Evolutionary conservation across 1,140 invertebrate species (phyloP).

Genomic region (Pteromalus puparum): DNA sequence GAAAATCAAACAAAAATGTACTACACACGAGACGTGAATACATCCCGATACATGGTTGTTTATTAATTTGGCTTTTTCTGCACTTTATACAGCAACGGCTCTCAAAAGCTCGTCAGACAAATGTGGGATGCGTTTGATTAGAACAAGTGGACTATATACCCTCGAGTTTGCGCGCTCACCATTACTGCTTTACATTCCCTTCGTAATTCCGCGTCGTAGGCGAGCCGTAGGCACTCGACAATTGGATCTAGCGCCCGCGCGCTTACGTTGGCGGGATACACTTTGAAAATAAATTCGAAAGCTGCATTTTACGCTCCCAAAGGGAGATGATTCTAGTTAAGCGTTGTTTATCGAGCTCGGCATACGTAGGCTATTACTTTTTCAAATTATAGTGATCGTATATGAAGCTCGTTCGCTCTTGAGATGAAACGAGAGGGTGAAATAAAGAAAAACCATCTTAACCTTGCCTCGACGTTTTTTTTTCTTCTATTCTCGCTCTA

Average conservation of each 20-base stretch:
- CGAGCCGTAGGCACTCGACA: background rate
- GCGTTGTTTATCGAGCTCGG: background rate
- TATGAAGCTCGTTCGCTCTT: no score
- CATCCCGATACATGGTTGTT: background rate
- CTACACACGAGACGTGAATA: background rate
- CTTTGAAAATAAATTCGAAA: background rate
- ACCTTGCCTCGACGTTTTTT: background rate
- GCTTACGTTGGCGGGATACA: background rate
- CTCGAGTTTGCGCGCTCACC: background rate
- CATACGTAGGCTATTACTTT: background rate
- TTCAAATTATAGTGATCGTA: no score
- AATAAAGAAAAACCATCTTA: background rate
- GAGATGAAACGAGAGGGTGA: no score
- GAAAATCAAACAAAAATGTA: no score
- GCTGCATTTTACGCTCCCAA: background rate
- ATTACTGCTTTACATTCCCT: constrained; percentile 8
- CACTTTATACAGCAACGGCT: background rate
- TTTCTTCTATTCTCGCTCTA: background rate
- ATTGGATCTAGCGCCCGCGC: background rate
- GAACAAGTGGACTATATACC: constrained; percentile 6
- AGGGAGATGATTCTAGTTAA: background rate
- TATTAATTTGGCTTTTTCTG: background rate
- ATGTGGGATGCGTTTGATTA: constrained; percentile 1
- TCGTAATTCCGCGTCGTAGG: background rate
- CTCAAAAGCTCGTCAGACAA: background rate